Conservation (phyloP, 2,113 vertebrate genomes). For the Thunnus maccoyii region DNA sequence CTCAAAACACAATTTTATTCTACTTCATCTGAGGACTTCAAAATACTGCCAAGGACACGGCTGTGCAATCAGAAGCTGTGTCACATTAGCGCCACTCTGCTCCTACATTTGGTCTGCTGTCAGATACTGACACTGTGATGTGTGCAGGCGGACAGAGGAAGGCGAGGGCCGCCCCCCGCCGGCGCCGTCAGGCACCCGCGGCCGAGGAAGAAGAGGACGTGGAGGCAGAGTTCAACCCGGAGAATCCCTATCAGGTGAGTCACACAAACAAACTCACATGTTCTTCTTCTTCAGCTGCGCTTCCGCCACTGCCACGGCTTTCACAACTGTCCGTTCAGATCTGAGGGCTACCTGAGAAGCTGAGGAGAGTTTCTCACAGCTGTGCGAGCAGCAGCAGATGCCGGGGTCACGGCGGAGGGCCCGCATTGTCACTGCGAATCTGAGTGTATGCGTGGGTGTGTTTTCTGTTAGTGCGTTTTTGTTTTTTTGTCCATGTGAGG, state of each 20-base stretch:
- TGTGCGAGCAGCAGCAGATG: conserved; percentile 77
- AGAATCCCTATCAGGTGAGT: conserved; percentile 94
- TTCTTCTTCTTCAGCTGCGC: background rate
- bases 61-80: conserved; percentile 40
- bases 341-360: conserved; percentile 54
- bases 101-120: conserved; percentile 64
- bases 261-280: conserved; percentile 30
- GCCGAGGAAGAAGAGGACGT: conserved; percentile 78
- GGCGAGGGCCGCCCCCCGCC: conserved; percentile 86
- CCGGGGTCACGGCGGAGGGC: conserved; percentile 74
- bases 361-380: conserved; percentile 70
- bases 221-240: conserved; percentile 87
- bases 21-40: conserved; percentile 51
- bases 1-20: conserved; percentile 59
- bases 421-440: conserved; percentile 74
- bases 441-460: conserved; percentile 64
- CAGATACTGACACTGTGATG: conserved; percentile 62
- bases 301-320: background rate
- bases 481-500: background rate
- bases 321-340: conserved; percentile 69
- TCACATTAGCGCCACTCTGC: conserved; percentile 52
- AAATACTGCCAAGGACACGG: conserved; percentile 42
- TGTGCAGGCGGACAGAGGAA: conserved; percentile 88
- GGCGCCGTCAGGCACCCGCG: conserved; percentile 77
- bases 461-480: conserved; percentile 48